phyloP scores from a whole-genome alignment of 2,113 vertebrate species.

The Melierax canorus region DNA sequence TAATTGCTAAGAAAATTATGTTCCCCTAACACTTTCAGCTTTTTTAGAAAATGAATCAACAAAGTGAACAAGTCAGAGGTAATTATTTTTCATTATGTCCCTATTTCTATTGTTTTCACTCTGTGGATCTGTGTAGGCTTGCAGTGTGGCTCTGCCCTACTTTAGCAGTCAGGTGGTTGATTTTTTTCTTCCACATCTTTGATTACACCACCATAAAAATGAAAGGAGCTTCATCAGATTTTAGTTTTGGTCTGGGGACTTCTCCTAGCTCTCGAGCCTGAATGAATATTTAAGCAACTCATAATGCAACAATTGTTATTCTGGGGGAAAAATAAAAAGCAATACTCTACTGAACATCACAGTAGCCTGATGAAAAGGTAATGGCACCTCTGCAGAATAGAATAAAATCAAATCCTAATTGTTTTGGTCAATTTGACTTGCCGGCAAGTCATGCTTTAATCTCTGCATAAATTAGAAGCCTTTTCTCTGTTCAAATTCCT shows the following conservation, averaged over 20 bases:
- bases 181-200: not conserved
- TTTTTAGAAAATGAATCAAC: not conserved
- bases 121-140: not conserved
- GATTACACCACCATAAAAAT: conserved; percentile 15
- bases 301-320: conserved; percentile 51
- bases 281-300: conserved; percentile 64
- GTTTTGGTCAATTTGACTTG: conserved; percentile 68
- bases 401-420: conserved; percentile 71
- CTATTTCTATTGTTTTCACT: not conserved
- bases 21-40: not conserved
- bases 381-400: conserved; percentile 55
- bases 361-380: conserved; percentile 63
- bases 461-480: conserved; percentile 62
- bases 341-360: not conserved
- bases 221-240: conserved; percentile 44
- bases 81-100: not conserved
- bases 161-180: conserved; percentile 1
- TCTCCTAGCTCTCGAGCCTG: not conserved
- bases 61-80: not conserved
- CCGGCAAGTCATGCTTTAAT: conserved; percentile 41
- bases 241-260: conserved; percentile 23
- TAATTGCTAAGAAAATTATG: not conserved
- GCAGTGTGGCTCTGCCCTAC: not conserved
- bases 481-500: conserved; percentile 64
- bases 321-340: conserved; percentile 35